Base-by-base conservation (phyloP, 2,113 vertebrate species). In the Triplophysa dalaica region DNA sequence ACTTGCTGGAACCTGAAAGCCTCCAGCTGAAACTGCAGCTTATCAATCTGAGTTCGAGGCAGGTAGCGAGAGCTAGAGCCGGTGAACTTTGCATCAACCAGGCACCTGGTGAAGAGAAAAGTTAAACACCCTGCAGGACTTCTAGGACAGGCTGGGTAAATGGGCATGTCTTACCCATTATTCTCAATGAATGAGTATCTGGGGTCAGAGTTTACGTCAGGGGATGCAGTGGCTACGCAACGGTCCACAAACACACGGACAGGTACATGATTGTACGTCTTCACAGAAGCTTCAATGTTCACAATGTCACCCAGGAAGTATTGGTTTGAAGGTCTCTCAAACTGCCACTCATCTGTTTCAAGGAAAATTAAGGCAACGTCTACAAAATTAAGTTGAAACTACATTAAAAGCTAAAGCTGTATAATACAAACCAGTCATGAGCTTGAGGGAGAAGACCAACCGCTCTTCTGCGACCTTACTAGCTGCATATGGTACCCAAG, bases 201-300 rank as follows among this genome's bases (percentile, higher is more conserved):
- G 43, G 61, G 82, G 21, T 26, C 21, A 14, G 21, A 1, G 3
- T 8, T 16, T 0, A 85, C 67, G 26, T 88, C 67, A 3, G 88
- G 82, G 69, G 2, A 72, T 1, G 0, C 4, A 0, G 88, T 89
- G 19, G 87, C 91, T 79, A 91, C 84, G 3, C 91, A 92, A 74
- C 68, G 58, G 82, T 93, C 92, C 63, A 88, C 83, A 0, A 82
- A 89, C 21, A 91, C 81, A 75, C 87, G 89, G 11, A 92, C 79
- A 0, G 91, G 89, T 1, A 85, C 0, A 1, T 92, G 90, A 81
- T 87, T 70, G 41, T 81, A 84, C 21, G 1, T 78, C 6, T 81
- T 70, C 8, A 90, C 79, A 0, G 86, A 84, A 0, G 84, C 91
- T 62, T 93, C 89, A 0, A 92, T 41, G 75, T 90, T 78, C 17